These are phyloP conservation scores for Acipenser oxyrinchus DNA, from an alignment of 2,797 vertebrate species.

Conservation along the genomic window DNA sequence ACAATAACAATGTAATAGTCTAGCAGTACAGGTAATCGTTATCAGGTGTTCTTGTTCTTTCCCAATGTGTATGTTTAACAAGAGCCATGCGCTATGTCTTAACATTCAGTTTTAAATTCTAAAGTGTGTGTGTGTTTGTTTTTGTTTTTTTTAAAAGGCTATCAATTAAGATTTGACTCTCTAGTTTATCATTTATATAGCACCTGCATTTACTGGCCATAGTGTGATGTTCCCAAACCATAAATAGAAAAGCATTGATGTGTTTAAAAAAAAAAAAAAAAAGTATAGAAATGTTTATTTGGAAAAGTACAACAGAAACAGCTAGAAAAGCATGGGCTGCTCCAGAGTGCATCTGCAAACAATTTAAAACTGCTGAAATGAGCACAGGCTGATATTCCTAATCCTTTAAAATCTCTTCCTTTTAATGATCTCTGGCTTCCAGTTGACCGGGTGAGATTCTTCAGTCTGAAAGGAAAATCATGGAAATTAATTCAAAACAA, in stretches of 20 bases:
- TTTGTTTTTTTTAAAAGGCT: too few species aligned
- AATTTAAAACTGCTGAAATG: conserved; percentile 22
- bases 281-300: background rate
- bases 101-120: too few species aligned
- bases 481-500: background rate
- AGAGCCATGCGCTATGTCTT: too few species aligned
- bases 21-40: too few species aligned
- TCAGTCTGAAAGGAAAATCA: conserved; percentile 72
- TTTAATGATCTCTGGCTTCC: conserved; percentile 98
- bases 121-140: too few species aligned
- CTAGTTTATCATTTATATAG: background rate
- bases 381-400: conserved; percentile 5
- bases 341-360: conserved; percentile 18
- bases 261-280: conserved; percentile 26
- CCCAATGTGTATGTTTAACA: too few species aligned
- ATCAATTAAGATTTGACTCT: too few species aligned
- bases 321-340: conserved; percentile 10
- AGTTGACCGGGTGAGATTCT: conserved; percentile 92
- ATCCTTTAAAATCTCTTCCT: conserved; percentile 82
- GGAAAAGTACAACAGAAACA: conserved; percentile 19
- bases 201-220: background rate
- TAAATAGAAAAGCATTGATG: too few species aligned
- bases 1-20: too few species aligned
- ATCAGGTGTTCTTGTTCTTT: too few species aligned
- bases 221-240: too few species aligned